These are phyloP conservation scores for Hoplostethus mediterraneus DNA, from an alignment of 2,797 vertebrate species.

Conservation along the genomic window DNA sequence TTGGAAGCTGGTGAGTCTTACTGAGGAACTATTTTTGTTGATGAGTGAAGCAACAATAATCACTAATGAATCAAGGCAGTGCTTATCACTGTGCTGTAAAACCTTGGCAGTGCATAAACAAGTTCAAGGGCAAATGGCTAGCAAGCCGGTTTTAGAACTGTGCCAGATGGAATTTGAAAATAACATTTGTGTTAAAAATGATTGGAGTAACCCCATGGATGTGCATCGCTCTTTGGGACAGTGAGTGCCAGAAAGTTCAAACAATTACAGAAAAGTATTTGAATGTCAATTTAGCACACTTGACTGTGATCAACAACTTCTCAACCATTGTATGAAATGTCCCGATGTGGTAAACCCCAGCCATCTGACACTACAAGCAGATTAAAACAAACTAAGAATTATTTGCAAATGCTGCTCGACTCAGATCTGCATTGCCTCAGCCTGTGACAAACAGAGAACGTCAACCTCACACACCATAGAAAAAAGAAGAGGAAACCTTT, in stretches of 20 bases:
- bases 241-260: neutral
- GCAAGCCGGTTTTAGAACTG: neutral
- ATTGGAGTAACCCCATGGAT: neutral
- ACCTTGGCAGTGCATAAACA: neutral
- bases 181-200: neutral
- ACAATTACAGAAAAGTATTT: neutral
- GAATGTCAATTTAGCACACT: neutral
- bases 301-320: neutral
- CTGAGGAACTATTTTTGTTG: conserved; percentile 15
- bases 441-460: conserved; percentile 11
- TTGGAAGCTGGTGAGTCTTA: conserved; percentile 5
- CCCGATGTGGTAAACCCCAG: neutral
- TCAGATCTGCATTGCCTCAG: conserved; percentile 24
- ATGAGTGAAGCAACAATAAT: conserved; percentile 2
- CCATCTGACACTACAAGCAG: too few species aligned
- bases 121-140: neutral
- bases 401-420: neutral
- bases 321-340: neutral
- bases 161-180: conserved; percentile 13
- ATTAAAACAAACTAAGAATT: conserved; percentile 12
- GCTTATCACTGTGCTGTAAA: conserved; percentile 14
- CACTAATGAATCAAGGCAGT: conserved; percentile 13
- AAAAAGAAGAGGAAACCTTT: conserved; percentile 2
- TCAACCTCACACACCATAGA: conserved; percentile 6
- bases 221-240: neutral